Percentiles rank a stretch among this genome's conserved stretches.
phyloP scores from a whole-genome alignment of 2,888 invertebrate species.

The Chironomus riparius region DNA sequence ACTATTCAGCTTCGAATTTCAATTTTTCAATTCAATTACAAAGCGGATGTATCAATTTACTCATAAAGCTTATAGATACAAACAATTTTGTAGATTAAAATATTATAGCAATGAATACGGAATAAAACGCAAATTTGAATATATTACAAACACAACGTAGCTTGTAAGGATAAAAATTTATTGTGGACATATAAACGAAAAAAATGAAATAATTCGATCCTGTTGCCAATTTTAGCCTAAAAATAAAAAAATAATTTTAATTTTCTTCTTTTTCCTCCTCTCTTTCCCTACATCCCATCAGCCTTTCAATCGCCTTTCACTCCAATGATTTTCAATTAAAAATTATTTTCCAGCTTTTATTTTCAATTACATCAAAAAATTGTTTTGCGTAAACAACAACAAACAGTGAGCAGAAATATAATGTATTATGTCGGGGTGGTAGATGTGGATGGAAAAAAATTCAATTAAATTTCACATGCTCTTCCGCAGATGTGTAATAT shows the following conservation, averaged over 20 bases:
- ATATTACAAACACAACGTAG: no score
- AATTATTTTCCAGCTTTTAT: constrained; percentile 26
- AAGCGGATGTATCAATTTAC: no score
- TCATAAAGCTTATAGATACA: no score
- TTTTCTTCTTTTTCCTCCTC: background rate
- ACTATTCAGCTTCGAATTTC: no score
- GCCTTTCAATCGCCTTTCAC: constrained; percentile 11
- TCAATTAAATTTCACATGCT: constrained; percentile 27
- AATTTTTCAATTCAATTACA: no score
- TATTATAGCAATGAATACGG: no score
- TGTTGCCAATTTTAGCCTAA: no score
- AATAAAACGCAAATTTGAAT: no score
- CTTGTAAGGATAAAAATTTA: no score
- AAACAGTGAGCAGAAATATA: constrained; percentile 6
- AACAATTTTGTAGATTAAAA: no score
- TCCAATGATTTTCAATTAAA: constrained; percentile 25
- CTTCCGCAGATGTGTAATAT: constrained; percentile 18
- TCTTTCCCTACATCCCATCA: background rate
- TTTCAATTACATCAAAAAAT: constrained; percentile 26
- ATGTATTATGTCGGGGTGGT: background rate
- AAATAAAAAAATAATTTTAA: no score
- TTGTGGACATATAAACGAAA: background rate
- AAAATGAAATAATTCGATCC: background rate
- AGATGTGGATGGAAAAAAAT: background rate
- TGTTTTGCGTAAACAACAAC: constrained; percentile 23